phyloP scores from a whole-genome alignment of 2,113 vertebrate species.

The Lates calcarifer region DNA sequence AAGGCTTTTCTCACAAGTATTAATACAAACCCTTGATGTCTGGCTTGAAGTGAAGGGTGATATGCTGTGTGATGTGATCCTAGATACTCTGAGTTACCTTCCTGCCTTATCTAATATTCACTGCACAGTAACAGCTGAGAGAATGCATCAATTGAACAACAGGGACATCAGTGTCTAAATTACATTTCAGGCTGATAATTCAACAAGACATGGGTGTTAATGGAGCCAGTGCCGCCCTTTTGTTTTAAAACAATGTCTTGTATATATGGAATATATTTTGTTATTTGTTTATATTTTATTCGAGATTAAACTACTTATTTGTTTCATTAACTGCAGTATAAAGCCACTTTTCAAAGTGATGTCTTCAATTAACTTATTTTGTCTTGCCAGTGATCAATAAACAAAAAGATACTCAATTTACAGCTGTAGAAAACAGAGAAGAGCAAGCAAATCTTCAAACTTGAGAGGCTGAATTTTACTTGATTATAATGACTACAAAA shows the following conservation, averaged over 20 bases:
- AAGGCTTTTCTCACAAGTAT: too few species aligned
- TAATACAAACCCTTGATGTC: background rate
- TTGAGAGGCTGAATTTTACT: too few species aligned
- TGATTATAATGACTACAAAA: too few species aligned
- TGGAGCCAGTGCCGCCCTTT: background rate
- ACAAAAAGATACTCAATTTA: background rate
- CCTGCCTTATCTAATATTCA: background rate
- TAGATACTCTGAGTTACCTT: background rate
- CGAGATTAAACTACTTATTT: background rate
- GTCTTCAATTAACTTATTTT: too few species aligned
- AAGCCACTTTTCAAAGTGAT: background rate
- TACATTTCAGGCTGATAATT: background rate
- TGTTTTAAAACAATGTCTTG: background rate
- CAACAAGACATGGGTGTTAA: background rate
- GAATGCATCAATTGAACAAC: background rate
- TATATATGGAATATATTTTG: background rate
- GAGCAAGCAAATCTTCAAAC: background rate
- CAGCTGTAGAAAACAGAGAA: background rate
- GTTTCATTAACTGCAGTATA: background rate
- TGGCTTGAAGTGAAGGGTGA: background rate
- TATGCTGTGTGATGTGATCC: background rate
- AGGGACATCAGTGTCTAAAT: background rate
- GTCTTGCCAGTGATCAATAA: too few species aligned
- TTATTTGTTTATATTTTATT: too few species aligned
- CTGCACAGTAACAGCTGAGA: background rate